Percentiles rank a stretch among this genome's conserved stretches.
These are phyloP conservation scores for Chelonus insularis DNA, from an alignment of 1,140 invertebrate genomes.

Conservation along the genomic window DNA sequence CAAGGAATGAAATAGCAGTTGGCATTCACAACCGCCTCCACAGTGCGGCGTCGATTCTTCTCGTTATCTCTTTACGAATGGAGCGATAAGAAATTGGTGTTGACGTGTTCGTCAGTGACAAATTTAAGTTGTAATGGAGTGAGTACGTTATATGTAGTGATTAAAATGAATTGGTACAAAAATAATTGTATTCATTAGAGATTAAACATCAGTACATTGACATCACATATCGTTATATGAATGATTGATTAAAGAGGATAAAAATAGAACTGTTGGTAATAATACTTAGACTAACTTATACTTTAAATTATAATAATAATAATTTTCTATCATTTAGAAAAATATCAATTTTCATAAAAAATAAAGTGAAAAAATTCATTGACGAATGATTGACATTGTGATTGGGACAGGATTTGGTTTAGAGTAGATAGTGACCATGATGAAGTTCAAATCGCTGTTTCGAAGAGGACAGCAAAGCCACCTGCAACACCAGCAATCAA, in stretches of 20 bases:
- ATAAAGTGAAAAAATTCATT: too few relatives aligned
- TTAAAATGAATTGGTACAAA: too few relatives aligned
- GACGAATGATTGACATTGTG: neutral
- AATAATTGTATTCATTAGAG: too few relatives aligned
- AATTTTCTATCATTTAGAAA: too few relatives aligned
- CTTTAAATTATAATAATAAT: too few relatives aligned
- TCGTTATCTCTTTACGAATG: slow-evolving; percentile 7
- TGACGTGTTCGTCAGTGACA: slow-evolving; percentile 3
- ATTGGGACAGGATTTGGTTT: slow-evolving; percentile 20
- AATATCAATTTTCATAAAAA: too few relatives aligned
- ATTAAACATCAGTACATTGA: too few relatives aligned
- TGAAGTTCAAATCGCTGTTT: slow-evolving; percentile 81
- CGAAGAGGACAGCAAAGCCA: slow-evolving; percentile 68
- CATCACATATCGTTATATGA: too few relatives aligned
- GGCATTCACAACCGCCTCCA: slow-evolving; percentile 6
- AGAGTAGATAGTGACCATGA: slow-evolving; percentile 64
- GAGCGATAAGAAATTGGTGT: slow-evolving; percentile 10
- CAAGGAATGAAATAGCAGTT: neutral
- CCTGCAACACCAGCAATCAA: slow-evolving; percentile 43
- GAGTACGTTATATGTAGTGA: too few relatives aligned
- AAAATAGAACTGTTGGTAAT: too few relatives aligned
- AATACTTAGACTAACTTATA: too few relatives aligned
- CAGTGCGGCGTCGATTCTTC: neutral
- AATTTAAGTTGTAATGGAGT: neutral
- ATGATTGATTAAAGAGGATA: too few relatives aligned